Conservation (phyloP, 1,140 invertebrate species). For the Heliconius congener region DNA sequence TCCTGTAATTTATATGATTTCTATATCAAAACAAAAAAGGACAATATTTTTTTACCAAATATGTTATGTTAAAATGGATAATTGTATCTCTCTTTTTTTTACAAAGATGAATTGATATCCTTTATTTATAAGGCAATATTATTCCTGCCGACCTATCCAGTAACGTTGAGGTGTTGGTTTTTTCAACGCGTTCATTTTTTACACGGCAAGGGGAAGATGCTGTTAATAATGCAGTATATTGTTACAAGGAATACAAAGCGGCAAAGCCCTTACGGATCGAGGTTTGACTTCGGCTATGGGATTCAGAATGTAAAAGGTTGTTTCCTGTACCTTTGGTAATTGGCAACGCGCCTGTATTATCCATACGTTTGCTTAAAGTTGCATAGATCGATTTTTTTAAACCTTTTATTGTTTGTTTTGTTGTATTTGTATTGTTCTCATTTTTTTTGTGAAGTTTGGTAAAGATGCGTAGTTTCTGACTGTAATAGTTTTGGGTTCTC, state of each 20-base stretch:
- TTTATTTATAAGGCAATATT: background rate
- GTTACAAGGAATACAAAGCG: conserved; percentile 69
- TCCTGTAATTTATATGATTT: too few species aligned
- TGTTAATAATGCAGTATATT: conserved; percentile 71
- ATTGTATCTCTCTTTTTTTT: too few species aligned
- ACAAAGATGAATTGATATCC: background rate
- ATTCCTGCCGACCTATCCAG: background rate
- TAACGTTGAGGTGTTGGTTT: conserved; percentile 14
- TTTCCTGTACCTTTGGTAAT: conserved; percentile 20
- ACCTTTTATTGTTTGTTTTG: background rate
- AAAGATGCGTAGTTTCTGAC: too few species aligned
- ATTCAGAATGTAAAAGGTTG: conserved; percentile 26
- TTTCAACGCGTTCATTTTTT: conserved; percentile 60
- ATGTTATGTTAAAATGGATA: too few species aligned
- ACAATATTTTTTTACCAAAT: too few species aligned
- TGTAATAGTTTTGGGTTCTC: too few species aligned
- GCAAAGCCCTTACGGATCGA: conserved; percentile 41
- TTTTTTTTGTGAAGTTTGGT: too few species aligned
- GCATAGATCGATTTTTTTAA: background rate
- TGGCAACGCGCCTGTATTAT: background rate
- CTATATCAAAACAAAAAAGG: too few species aligned
- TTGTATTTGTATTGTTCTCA: background rate
- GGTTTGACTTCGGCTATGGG: conserved; percentile 35
- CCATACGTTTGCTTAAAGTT: background rate
- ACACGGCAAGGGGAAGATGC: conserved; percentile 51